Base-by-base conservation (phyloP, 92 coral and sea anemone species). In the Heliopora coerulea region DNA sequence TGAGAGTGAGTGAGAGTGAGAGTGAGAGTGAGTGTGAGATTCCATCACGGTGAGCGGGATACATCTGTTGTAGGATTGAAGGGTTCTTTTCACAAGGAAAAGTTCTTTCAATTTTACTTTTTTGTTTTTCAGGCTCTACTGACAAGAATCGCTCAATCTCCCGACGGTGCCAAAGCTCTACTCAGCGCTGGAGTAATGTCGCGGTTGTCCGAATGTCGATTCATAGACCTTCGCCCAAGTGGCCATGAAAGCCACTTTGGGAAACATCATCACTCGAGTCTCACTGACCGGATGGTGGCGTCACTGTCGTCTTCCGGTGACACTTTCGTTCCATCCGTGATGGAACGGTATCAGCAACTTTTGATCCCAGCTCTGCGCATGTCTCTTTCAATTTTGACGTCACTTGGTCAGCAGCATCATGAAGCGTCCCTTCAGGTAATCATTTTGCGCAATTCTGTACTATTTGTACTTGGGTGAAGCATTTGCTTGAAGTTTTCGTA, bases 341-440 rank as follows among this genome's bases (percentile, higher is more conserved):
- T 91, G 84, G 96, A 91, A 60, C 76, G 97, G 48, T 92, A 92
- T 57, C 87, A 96, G 14, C 97, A 92, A 62, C 66, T 92, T 60
- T 58, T 92, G 69, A 81, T 85, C 27, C 99, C 99, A 4, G 96
- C 96, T 29, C 81, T 95, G 48, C 87, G 91, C 75, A 90, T 95
- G 62, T 85, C 89, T 7, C 83, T 87, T 56, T 85, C 96, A n/a
- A 74, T 95, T 54, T 78, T 95, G 59, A 82, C 96, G 18, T 87
- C 99, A 27, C 87, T 95, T 3, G 96, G 99, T 31, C 81, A 85
- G 13, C 91, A 89, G 23, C 96, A 95, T 80, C 90, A 75, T 31
- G 89, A 90, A 21, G 96, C 96, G 5, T 83, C 95, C 21, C 75
- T 85, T 26, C 91, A 95, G 96, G 99, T 95, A 74, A 65, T 19